Base-by-base conservation (phyloP, 1,140 invertebrate species). In the Danaus plexippus region DNA sequence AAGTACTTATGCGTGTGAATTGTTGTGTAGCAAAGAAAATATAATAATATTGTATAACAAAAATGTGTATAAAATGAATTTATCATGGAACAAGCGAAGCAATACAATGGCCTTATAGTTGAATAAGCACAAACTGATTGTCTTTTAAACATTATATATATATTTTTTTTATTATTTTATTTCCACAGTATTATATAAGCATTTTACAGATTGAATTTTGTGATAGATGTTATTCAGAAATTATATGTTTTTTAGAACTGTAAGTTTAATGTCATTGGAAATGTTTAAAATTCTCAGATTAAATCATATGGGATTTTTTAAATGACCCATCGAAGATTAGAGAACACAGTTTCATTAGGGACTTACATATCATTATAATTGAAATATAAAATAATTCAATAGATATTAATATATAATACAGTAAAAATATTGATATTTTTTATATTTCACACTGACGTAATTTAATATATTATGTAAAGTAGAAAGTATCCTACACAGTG, bases 61-160 rank as follows among this genome's bases (percentile, higher is more conserved):
- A 47, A 47, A n/a, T 11, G 13, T 9, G 46, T 47, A 9, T 47
- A 11, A 52, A 52, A 47, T 45, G 11, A 47, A 13, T 32, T 32
- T 42, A 32, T 32, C 22, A 42, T 7, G 18, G 11, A 57, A 57
- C 22, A 11, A 53, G 49, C 46, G 61, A 77, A 84, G 80, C 80
- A 79, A 81, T 81, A 79, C 68, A 74, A 79, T 66, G 79, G 80
- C 79, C 79, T 82, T 82, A 80, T 73, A 67, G 53, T 64, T 47
- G 61, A 55, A 42, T 54, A 54, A 76, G 72, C 73, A 75, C 68
- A 73, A 73, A 62, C 59, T 15, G n/a, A 67, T 65, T 52, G 15
- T 11, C 57, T 54, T 11, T 56, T 49, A 47, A 15, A 15, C 41
- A n/a, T 43, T 52, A 43, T 49, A 45, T 45, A 42, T 67, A 64